Base-by-base conservation (phyloP, 2,888 invertebrate genomes). In the Glaucopsyche alexis region DNA sequence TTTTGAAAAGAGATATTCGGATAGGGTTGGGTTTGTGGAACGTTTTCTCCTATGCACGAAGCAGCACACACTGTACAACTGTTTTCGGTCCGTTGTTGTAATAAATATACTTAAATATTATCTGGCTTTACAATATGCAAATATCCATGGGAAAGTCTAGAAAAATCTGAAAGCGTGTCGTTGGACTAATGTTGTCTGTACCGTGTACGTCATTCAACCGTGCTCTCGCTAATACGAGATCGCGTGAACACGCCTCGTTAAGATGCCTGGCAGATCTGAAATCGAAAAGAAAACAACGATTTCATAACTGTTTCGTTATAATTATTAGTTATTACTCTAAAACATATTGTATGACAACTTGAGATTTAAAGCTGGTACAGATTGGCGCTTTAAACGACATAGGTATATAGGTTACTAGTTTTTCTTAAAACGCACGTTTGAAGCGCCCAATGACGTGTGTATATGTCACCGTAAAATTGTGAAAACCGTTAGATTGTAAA, bases 161-260 rank as follows among this genome's bases (percentile, higher is more conserved):
- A 47, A 69, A 13, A 69, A 69, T 69, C 69, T 69, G 69, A 69
- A 69, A 69, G 69, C 69, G 69, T 69, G 47, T 69, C 69, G 69
- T 45, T 14, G 69, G 19, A 69, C 13, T 47, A 8, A 7, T 42
- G 66, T 16, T 66, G 42, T 66, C 60, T 29, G 60, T 60, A 42
- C 42, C 42, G 47, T 19, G 45, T 47, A 29, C 69, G 49, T 45
- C 69, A 69, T 67, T 67, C 67, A 67, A 16, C 19, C 69, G 67
- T 69, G 69, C 19, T 19, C 69, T 49, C 69, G 49, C 11, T 29
- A 49, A 47, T n/a, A 29, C 60, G 8, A 42, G 42, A 29, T 69
- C 69, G 69, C 69, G 69, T 69, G 69, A 19, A 7, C 45, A 16
- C 4, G 19, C 19, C 47, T 69, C 29, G 69, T 69, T 69, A 47